Evolutionary conservation across 2,888 invertebrate species (phyloP).

Genomic region (Hedya salicella): DNA sequence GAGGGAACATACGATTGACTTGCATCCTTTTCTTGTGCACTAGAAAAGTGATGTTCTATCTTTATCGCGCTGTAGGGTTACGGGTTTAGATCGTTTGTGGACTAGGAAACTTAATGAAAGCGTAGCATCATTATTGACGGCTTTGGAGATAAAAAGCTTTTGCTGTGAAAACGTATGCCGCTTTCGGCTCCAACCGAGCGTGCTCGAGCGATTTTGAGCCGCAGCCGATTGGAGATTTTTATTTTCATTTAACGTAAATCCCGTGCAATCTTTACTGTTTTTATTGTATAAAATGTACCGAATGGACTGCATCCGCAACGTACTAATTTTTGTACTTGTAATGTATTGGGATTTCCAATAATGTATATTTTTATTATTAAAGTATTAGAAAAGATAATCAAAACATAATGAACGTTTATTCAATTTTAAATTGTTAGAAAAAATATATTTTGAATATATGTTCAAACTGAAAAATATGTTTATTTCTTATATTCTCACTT

Average conservation of each 20-base stretch:
- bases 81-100: constrained; percentile 65
- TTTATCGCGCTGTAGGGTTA: constrained; percentile 54
- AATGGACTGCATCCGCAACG: too few relatives aligned
- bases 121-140: constrained; percentile 79
- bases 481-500: too few relatives aligned
- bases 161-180: constrained; percentile 74
- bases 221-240: constrained; percentile 49
- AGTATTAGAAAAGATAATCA: too few relatives aligned
- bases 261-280: constrained; percentile 15
- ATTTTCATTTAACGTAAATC: constrained; percentile 49
- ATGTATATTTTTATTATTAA: too few relatives aligned
- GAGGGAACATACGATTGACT: constrained; percentile 55
- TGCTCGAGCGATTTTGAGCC: constrained; percentile 49
- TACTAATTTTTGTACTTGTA: too few relatives aligned
- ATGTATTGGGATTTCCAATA: too few relatives aligned
- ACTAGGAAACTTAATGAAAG: constrained; percentile 79
- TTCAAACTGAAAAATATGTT: too few relatives aligned
- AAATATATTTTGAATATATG: too few relatives aligned
- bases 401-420: too few relatives aligned
- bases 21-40: constrained; percentile 33
- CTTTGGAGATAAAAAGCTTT: constrained; percentile 76
- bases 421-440: too few relatives aligned
- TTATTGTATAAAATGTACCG: not conserved
- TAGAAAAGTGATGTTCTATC: constrained; percentile 17
- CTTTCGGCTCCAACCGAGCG: constrained; percentile 65